phyloP scores from a whole-genome alignment of 2,888 invertebrate genomes.

The Rotaria socialis region DNA sequence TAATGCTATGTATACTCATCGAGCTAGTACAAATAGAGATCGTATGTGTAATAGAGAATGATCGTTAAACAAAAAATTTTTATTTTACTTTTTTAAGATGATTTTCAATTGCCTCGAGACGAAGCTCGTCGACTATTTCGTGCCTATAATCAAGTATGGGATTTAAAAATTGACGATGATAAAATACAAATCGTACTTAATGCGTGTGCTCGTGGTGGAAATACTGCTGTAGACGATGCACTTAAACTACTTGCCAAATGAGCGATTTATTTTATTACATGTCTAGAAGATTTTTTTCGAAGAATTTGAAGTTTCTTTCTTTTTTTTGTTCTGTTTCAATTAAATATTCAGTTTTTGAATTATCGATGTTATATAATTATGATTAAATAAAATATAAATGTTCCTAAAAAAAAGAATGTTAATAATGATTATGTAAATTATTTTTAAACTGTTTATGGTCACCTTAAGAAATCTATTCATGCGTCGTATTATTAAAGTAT shows the following conservation, averaged over 20 bases:
- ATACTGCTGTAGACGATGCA: conserved; percentile 42
- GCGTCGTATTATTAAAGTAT: too few species aligned
- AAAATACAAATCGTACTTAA: conserved; percentile 36
- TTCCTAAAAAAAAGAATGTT: too few species aligned
- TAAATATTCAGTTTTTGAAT: too few species aligned
- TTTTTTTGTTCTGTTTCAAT: background rate
- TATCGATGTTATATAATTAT: too few species aligned
- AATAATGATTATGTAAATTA: too few species aligned
- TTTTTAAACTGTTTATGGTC: too few species aligned
- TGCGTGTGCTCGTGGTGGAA: conserved; percentile 34
- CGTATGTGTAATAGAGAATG: conserved; percentile 49
- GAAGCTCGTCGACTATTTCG: conserved; percentile 43
- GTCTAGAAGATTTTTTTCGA: background rate
- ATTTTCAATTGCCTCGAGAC: conserved; percentile 41
- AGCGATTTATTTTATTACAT: background rate
- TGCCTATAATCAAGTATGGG: conserved; percentile 43
- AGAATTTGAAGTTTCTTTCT: too few species aligned
- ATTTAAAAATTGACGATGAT: conserved; percentile 43
- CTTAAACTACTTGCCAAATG: conserved; percentile 36
- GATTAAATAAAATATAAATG: too few species aligned
- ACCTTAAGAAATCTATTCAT: too few species aligned
- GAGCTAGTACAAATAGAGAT: conserved; percentile 50
- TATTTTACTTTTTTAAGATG: conserved; percentile 37
- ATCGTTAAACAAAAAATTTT: background rate
- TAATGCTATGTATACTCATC: conserved; percentile 52